These are phyloP conservation scores for Smutsia gigantea DNA, from an alignment of 2,797 vertebrate species.

Conservation along the genomic window DNA sequence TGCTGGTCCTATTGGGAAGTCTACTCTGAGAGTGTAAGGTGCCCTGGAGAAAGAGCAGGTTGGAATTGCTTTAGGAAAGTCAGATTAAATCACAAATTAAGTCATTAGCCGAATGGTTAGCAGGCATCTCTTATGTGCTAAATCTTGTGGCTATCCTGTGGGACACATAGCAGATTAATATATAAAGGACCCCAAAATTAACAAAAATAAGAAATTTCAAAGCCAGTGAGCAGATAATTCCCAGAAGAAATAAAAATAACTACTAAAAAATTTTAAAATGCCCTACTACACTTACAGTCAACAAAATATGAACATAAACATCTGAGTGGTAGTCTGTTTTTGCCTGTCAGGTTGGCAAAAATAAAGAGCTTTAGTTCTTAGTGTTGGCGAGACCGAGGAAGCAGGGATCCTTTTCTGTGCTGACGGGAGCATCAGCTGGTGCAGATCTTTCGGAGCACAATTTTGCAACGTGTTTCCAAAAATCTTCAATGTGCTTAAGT, in stretches of 20 bases:
- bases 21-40: background rate
- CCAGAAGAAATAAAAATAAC: background rate
- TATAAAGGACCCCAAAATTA: background rate
- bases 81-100: background rate
- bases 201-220: background rate
- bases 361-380: background rate
- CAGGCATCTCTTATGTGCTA: accelerated
- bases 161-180: background rate
- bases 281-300: background rate
- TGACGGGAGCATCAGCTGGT: accelerated
- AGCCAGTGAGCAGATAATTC: background rate
- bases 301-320: background rate
- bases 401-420: accelerated
- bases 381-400: accelerated
- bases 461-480: accelerated
- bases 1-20: accelerated
- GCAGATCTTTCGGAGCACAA: accelerated
- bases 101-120: background rate
- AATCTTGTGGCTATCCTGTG: background rate
- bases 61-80: background rate
- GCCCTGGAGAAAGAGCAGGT: background rate
- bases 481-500: no score
- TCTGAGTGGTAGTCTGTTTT: accelerated
- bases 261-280: background rate
- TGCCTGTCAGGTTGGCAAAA: background rate